phyloP scores from a whole-genome alignment of 2,888 invertebrate species.

The Imbricaverruca yamaguchii region DNA sequence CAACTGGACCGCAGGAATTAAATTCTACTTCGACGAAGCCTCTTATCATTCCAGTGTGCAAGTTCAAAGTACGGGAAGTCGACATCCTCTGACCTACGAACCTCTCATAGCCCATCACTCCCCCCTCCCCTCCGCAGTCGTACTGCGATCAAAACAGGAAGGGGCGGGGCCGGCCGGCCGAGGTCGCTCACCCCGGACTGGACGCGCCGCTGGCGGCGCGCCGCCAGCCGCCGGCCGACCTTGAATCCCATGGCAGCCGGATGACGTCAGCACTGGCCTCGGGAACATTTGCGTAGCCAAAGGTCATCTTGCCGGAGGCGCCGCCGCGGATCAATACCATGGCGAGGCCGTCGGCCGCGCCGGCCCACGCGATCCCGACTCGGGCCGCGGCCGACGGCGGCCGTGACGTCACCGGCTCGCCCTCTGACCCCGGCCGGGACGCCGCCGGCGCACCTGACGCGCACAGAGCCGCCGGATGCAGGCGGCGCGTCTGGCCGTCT shows the following conservation, averaged over 20 bases:
- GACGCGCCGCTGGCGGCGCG: neutral
- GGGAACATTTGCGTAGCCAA: slow-evolving; percentile 15
- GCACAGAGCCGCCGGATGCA: neutral
- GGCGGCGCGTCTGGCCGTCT: neutral
- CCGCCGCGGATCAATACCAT: neutral
- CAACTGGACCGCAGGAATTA: too few species aligned
- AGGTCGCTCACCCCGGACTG: slow-evolving; percentile 1
- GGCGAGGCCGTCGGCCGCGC: neutral
- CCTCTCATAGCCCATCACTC: too few species aligned
- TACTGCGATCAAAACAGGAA: neutral
- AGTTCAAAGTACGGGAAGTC: too few species aligned
- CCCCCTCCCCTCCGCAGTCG: neutral
- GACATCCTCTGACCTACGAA: too few species aligned
- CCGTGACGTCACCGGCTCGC: neutral
- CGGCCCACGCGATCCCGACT: neutral
- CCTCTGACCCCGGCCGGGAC: neutral
- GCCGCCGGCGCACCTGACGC: neutral
- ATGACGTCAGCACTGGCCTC: slow-evolving; percentile 18
- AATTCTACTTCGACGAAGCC: too few species aligned
- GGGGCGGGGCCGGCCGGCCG: neutral
- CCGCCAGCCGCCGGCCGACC: neutral
- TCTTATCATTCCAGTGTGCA: too few species aligned
- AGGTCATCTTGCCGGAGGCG: slow-evolving; percentile 5
- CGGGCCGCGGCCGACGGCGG: neutral
- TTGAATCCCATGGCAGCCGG: neutral